These are phyloP conservation scores for Blastobasis lacticolella DNA, from an alignment of 2,888 invertebrate species.

Conservation along the genomic window DNA sequence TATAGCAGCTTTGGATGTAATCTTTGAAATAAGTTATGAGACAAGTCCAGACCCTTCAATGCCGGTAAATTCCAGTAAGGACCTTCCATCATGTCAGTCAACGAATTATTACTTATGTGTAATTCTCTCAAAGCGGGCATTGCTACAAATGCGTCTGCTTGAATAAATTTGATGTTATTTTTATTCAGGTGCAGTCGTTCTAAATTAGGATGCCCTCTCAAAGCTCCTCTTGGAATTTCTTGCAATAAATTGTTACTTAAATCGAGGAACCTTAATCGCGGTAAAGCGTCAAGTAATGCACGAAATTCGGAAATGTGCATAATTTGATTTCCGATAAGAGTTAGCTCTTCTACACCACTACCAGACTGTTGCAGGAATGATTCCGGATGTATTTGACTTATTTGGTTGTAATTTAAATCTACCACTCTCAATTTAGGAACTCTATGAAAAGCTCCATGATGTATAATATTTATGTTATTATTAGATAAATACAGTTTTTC, in stretches of 20 bases:
- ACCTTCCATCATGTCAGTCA: slow-evolving; percentile 80
- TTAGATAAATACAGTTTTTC: slow-evolving; percentile 79
- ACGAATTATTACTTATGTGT: slow-evolving; percentile 86
- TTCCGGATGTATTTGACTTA: slow-evolving; percentile 86
- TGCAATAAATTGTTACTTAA: slow-evolving; percentile 84
- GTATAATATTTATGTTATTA: slow-evolving; percentile 83
- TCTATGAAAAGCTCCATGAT: slow-evolving; percentile 86
- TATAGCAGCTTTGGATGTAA: slow-evolving; percentile 82
- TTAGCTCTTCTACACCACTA: slow-evolving; percentile 84
- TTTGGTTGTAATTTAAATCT: slow-evolving; percentile 84
- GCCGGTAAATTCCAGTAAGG: slow-evolving; percentile 91
- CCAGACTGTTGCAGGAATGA: slow-evolving; percentile 84
- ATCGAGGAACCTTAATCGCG: slow-evolving; percentile 84
- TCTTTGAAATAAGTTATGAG: slow-evolving; percentile 81
- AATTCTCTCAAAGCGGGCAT: slow-evolving; percentile 89
- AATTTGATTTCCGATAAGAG: slow-evolving; percentile 84
- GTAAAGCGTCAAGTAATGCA: slow-evolving; percentile 83
- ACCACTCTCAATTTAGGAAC: slow-evolving; percentile 82
- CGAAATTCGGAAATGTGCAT: slow-evolving; percentile 83
- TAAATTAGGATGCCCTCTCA: slow-evolving; percentile 85
- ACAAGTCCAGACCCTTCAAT: slow-evolving; percentile 87
- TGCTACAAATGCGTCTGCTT: slow-evolving; percentile 85
- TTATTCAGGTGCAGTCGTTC: slow-evolving; percentile 87
- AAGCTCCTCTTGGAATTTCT: slow-evolving; percentile 84
- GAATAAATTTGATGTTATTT: slow-evolving; percentile 83